These are phyloP conservation scores for Microchrysa polita DNA, from an alignment of 2,888 invertebrate species.

Conservation along the genomic window DNA sequence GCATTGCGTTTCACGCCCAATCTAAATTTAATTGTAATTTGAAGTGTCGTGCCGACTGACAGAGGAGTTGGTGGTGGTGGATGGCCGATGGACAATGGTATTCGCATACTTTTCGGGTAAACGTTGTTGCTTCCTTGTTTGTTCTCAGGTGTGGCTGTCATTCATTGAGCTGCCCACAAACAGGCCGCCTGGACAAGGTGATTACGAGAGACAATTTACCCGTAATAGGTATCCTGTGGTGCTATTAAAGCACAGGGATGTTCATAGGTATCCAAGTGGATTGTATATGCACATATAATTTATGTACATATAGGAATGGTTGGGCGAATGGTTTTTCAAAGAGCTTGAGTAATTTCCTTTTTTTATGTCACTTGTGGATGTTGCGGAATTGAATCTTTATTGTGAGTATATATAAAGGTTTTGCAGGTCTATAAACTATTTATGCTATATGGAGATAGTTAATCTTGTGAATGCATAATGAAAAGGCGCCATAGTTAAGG, in stretches of 20 bases:
- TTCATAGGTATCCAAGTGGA: neutral
- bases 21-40: slow-evolving; percentile 11
- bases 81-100: neutral
- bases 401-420: too few species aligned
- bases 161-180: neutral
- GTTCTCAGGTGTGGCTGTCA: neutral
- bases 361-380: too few species aligned
- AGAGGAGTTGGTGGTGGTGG: too few species aligned
- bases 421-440: too few species aligned
- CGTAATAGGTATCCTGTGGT: slow-evolving; percentile 5
- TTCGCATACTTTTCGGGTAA: neutral
- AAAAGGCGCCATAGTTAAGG: too few species aligned
- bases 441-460: too few species aligned
- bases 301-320: too few species aligned
- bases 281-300: neutral
- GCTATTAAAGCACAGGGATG: neutral
- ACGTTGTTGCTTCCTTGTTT: neutral
- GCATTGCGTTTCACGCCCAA: slow-evolving; percentile 2
- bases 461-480: too few species aligned
- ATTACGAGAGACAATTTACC: slow-evolving; percentile 5
- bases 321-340: too few species aligned
- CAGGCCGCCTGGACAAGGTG: slow-evolving; percentile 8
- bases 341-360: too few species aligned
- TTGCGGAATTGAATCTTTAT: too few species aligned
- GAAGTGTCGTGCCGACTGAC: neutral